Conservation (phyloP, 2,113 vertebrate species). For the Physeter macrocephalus region DNA sequence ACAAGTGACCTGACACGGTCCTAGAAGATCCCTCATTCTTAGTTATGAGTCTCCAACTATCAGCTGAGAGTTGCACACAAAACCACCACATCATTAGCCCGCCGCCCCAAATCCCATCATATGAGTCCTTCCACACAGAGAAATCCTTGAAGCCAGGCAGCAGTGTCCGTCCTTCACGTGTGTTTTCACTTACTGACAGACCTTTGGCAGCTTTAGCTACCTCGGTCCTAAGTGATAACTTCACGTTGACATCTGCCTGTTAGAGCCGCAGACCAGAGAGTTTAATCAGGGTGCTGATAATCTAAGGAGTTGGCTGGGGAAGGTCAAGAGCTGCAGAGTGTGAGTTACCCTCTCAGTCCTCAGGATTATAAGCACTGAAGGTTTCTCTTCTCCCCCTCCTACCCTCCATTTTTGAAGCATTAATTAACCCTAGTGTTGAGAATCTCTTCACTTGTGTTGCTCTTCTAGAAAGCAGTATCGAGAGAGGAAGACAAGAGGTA, state of each 20-base stretch:
- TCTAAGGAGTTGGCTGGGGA: neutral
- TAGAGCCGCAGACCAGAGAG: neutral
- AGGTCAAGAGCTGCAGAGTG: neutral
- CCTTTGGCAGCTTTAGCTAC: neutral
- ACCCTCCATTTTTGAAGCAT: neutral
- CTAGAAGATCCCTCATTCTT: neutral
- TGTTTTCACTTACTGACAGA: neutral
- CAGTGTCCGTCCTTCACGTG: neutral
- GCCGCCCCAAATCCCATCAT: neutral
- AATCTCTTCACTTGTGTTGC: neutral
- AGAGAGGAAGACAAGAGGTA: neutral
- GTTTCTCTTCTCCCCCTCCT: neutral
- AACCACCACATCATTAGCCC: no score
- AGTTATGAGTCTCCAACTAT: neutral
- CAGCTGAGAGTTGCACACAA: neutral
- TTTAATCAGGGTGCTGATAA: neutral
- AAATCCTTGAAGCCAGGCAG: neutral
- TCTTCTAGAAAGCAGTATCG: slow-evolving; percentile 10
- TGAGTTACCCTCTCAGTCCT: neutral
- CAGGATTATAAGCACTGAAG: slow-evolving; percentile 1
- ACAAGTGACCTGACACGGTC: neutral
- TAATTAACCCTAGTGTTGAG: neutral
- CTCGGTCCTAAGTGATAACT: neutral
- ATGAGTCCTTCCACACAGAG: neutral
- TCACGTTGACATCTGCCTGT: slow-evolving; percentile 6